Conservation (phyloP, 2,797 vertebrate genomes). For the Loris lydekkerianus region DNA sequence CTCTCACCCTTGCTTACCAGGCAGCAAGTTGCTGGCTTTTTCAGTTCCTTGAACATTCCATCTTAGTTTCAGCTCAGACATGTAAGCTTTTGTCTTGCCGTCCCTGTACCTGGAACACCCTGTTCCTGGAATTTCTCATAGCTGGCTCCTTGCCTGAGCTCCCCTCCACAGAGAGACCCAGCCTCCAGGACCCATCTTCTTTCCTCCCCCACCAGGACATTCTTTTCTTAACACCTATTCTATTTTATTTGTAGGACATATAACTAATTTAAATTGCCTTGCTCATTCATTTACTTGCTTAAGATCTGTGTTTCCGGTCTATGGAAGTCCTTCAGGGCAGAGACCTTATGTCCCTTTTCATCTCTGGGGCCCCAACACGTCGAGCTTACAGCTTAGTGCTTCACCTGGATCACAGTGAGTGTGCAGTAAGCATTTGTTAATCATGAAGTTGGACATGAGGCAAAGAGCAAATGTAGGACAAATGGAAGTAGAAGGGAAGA, state of each 20-base stretch:
- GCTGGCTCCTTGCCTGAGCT: neutral
- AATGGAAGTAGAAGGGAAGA: conserved; percentile 2
- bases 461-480: neutral
- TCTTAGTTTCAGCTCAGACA: neutral
- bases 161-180: neutral
- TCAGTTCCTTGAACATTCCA: neutral
- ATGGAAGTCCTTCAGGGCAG: neutral
- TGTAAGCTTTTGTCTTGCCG: neutral
- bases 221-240: neutral
- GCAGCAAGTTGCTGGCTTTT: neutral
- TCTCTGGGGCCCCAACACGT: neutral
- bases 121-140: neutral
- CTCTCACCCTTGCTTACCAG: neutral
- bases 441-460: neutral
- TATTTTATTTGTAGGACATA: neutral
- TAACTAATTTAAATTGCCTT: neutral
- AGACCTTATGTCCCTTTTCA: neutral
- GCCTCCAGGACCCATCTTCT: neutral
- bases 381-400: neutral
- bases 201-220: neutral
- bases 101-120: neutral
- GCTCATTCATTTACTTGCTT: neutral
- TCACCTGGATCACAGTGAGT: neutral
- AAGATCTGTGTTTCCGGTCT: neutral
- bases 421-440: conserved; percentile 25